Evolutionary conservation across 2,888 invertebrate species (phyloP), one percentile per base, ranked within the genome.

Genomic region (Cinara cedri): DNA sequence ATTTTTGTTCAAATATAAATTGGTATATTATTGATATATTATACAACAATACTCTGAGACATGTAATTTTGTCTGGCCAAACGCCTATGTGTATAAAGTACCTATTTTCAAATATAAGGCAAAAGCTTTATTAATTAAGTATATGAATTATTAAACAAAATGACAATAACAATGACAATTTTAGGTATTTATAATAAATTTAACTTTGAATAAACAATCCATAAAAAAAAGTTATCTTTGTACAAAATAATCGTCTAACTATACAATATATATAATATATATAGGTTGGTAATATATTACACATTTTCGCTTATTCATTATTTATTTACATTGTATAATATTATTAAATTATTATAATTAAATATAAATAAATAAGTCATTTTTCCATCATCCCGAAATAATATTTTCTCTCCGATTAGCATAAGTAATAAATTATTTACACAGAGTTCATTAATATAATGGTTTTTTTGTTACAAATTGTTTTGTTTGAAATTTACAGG

Each of bases 1-100:
- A 19, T 19, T 34, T 72, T 72, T 72, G 62, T 62, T 49, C 62
- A 72, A 72, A 72, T 72, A 49, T 62, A 62, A 72, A 72, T 62
- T 34, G 42, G 34, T 42, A 19, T 68, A 24, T 24, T 21, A 60
- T 24, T 2, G 14, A 34, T 68, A 34, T 51, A n/a, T n/a, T n/a
- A n/a, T 34, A 34, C 6, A 71, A 49, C 34, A 72, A 72, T 62
- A 62, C 49, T 72, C 34, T 19, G 62, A 62, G 49, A 51, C 26
- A 62, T 26, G 6, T 60, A 34, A 72, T 62, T 62, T 72, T 62
- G 72, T 62, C 34, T 62, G 49, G 49, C 34, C 34, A 51, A 72
- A 60, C 6, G 34, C 21, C 62, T 72, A 72, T 46, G n/a, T 4
- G 34, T 34, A 34, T 68, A 54, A n/a, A n/a, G 54, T 21, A 44